Base-by-base conservation (phyloP, 2,888 invertebrate species). In the Mesopsocus fuscifrons region DNA sequence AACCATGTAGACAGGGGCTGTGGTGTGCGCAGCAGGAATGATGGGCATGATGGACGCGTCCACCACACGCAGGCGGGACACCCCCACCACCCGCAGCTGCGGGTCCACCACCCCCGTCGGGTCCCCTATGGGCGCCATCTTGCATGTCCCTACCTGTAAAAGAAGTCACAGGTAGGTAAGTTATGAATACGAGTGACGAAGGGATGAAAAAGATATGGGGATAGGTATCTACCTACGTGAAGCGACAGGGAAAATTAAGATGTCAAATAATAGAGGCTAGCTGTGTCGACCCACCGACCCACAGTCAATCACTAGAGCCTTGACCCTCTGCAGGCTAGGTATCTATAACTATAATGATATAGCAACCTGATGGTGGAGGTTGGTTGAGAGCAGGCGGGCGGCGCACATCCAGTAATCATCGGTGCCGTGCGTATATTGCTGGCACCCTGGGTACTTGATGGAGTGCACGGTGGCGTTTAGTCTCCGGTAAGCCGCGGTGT, bases 21-120 rank as follows among this genome's bases (percentile, higher is more conserved):
- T 82, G 1, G 82, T 82, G 55, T 83, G 82, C 17, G 75, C 77
- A 1, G 80, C 74, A 1, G 75, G 72, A 34, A 84, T 74, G 56
- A 71, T 71, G 1, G 84, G 84, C 70, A 84, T 84, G 33, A 84
- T 68, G 49, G 80, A 80, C 1, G 80, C 80, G 55, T 84, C 83
- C 45, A 80, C 73, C 0, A 84, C 80, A 49, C 84, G 63, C 32
- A 84, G 59, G 3, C 70, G 68, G 11, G 66, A 60, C 9, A 83
- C 63, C 4, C 81, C 82, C 52, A 77, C 71, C 1, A 77, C 73
- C 49, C 63, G 62, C 43, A 77, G 54, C 50, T 69, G 61, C 2
- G 72, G 62, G 53, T 76, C 71, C 0, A 79, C 77, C 1, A 79
- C 79, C 1, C 76, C 66, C 5, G 65, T 59, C 8, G 67, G 66